Conservation (phyloP, 2,113 vertebrate genomes). For the Hipposideros armiger region DNA sequence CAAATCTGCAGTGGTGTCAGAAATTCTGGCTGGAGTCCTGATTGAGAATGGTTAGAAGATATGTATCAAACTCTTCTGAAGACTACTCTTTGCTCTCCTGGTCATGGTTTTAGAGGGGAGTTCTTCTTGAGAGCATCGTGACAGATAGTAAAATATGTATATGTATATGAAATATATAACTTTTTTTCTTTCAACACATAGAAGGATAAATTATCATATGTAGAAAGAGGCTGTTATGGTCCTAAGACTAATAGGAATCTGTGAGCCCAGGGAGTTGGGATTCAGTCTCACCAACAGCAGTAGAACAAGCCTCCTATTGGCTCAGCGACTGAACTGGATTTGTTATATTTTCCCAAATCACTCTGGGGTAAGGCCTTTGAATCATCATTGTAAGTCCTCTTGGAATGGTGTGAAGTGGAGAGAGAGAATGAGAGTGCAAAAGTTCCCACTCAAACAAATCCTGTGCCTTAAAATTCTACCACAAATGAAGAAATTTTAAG, state of each 20-base stretch:
- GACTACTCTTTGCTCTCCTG: background rate
- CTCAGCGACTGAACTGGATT: background rate
- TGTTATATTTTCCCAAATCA: background rate
- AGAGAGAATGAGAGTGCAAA: background rate
- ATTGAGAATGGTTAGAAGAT: conserved; percentile 37
- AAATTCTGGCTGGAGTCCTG: conserved; percentile 28
- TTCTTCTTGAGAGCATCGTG: background rate
- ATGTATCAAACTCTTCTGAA: conserved; percentile 46
- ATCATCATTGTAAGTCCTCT: background rate
- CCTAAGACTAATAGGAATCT: background rate
- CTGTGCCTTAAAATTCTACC: background rate
- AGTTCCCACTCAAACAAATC: background rate
- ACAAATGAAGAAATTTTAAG: background rate
- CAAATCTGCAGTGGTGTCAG: conserved; percentile 18
- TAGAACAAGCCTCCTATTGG: background rate
- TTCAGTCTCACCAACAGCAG: background rate
- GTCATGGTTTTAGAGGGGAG: background rate
- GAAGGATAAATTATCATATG: background rate
- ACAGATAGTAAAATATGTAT: conserved; percentile 22
- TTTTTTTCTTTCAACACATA: background rate
- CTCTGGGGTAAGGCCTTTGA: background rate
- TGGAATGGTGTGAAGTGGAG: background rate
- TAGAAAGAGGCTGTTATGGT: background rate
- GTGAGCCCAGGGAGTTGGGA: background rate
- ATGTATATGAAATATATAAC: background rate